phyloP scores from a whole-genome alignment of 2,888 invertebrate species.

The Sclerodermus sp. region DNA sequence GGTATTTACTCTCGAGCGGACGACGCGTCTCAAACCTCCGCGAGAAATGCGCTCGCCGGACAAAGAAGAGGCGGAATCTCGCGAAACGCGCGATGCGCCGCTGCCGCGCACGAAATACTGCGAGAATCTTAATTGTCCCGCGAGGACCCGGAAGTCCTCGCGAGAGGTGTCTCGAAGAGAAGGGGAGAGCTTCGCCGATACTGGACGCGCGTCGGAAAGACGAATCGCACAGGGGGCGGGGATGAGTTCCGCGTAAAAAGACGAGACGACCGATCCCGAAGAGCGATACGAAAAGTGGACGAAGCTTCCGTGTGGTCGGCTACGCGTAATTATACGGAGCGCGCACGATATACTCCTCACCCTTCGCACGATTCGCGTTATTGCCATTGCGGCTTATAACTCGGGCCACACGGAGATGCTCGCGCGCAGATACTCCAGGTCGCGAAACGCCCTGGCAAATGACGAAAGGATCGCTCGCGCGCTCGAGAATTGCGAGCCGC shows the following conservation, averaged over 20 bases:
- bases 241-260: not conserved
- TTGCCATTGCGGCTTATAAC: constrained; percentile 25
- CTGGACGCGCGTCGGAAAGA: too few relatives aligned
- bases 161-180: too few relatives aligned
- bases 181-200: too few relatives aligned
- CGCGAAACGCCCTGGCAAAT: constrained; percentile 22
- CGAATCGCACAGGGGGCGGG: not conserved
- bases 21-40: too few relatives aligned
- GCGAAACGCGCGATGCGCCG: too few relatives aligned
- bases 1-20: too few relatives aligned
- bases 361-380: constrained; percentile 26
- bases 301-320: constrained; percentile 32
- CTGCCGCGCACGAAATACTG: too few relatives aligned
- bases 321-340: constrained; percentile 27
- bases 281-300: not conserved
- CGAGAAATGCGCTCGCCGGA: not conserved
- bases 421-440: constrained; percentile 13
- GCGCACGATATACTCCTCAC: constrained; percentile 17
- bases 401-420: too few relatives aligned
- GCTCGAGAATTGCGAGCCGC: constrained; percentile 11
- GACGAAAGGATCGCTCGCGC: constrained; percentile 20
- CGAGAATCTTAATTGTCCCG: too few relatives aligned
- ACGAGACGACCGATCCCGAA: not conserved
- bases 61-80: constrained; percentile 7
- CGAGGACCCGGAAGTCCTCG: too few relatives aligned